Evolutionary conservation across 2,797 vertebrate genomes (phyloP), one percentile per base, ranked within the genome.

Genomic region (Megalops cyprinoides): DNA sequence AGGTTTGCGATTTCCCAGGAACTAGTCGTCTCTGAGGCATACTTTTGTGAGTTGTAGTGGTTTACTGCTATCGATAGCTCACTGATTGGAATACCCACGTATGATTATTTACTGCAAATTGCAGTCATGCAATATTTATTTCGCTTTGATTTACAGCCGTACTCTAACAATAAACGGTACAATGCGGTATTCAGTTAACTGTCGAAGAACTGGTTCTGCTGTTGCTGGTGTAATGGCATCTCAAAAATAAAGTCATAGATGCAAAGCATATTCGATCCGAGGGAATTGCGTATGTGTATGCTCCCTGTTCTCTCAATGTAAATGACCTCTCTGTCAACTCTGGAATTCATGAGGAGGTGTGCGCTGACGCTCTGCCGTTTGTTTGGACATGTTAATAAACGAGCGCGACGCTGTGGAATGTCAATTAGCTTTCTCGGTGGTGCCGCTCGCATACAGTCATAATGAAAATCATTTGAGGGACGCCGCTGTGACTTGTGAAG

Each of bases 391-490:
- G 46, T 74, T 74, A 31, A 74, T 48, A 3, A 74, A 49, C 14
- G 8, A n/a, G n/a, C 46, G 14, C n/a, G 9, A 42, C 49, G 46
- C 28, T 18, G 9, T 48, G n/a, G 44, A 74, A 74, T 74, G 25
- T 14, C 69, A 46, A 25, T 48, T 9, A 73, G 69, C n/a, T 46
- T n/a, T 4, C 39, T 73, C 18, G n/a, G 12, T 15, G 39, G 14
- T 2, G 20, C 7, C 20, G 34, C 31, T 42, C 28, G 31, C 65
- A 69, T 69, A 23, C 65, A 20, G 37, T 9, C 20, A 28, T 69
- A 18, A 69, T 37, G 7, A 18, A 69, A 69, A 69, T 60, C 65
- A 78, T 78, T 62, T 78, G 31, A 58, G 23, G 25, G 28, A 49
- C 60, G 53, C 53, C 14, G 44, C 34, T 53, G n/a, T 67, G 18